Evolutionary conservation across 1,140 invertebrate species (phyloP).

Genomic region (Pinna nobilis): DNA sequence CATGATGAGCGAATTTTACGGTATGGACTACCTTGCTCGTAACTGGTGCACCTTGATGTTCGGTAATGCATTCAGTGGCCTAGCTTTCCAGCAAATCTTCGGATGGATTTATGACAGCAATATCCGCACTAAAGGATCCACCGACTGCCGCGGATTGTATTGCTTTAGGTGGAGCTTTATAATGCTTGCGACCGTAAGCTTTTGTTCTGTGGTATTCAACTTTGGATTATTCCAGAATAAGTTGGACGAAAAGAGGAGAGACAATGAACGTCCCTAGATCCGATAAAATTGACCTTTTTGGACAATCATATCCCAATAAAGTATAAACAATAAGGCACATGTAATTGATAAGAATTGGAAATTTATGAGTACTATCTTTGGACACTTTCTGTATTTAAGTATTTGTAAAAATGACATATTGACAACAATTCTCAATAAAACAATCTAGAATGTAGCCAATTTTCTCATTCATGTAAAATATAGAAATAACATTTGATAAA

Average conservation of each 20-base stretch:
- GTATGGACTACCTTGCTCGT: constrained; percentile 60
- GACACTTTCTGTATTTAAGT: too few species aligned
- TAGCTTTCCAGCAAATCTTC: constrained; percentile 52
- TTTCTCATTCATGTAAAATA: too few species aligned
- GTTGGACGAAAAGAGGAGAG: constrained; percentile 23
- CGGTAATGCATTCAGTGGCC: constrained; percentile 56
- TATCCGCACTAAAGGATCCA: constrained; percentile 36
- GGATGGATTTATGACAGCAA: constrained; percentile 58
- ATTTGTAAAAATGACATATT: too few species aligned
- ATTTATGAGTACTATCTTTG: too few species aligned
- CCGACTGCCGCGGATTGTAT: constrained; percentile 51
- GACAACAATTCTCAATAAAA: too few species aligned
- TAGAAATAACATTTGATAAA: too few species aligned
- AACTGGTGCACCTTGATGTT: constrained; percentile 65
- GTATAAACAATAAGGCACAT: too few species aligned
- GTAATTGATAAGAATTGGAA: too few species aligned
- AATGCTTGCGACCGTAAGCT: constrained; percentile 51
- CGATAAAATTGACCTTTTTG: too few species aligned
- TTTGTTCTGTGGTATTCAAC: constrained; percentile 54
- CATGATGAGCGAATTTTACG: constrained; percentile 65
- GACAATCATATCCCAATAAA: too few species aligned
- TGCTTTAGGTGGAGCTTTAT: constrained; percentile 60
- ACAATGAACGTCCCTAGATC: constrained; percentile 11
- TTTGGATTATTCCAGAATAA: constrained; percentile 46
- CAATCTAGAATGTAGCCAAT: too few species aligned